phyloP scores from a whole-genome alignment of 2,888 invertebrate species.

The Drosophila stalkeri region DNA sequence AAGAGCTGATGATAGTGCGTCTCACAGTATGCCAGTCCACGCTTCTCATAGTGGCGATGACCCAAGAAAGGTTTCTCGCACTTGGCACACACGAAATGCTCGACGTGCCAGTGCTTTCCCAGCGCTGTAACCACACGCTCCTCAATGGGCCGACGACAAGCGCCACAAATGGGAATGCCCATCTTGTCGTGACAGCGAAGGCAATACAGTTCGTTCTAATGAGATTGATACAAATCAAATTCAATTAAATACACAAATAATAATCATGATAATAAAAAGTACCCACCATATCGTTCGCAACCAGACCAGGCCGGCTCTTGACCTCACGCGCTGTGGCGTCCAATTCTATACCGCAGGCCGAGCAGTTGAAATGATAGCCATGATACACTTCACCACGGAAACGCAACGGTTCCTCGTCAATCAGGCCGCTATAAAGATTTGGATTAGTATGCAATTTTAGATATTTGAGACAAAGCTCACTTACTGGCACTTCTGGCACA shows the following conservation, averaged over 20 bases:
- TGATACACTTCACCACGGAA: conserved; percentile 99
- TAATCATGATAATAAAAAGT: neutral
- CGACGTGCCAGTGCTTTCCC: conserved; percentile 99
- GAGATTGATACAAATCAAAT: neutral
- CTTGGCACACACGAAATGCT: conserved; percentile 99
- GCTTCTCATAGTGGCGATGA: conserved; percentile 99
- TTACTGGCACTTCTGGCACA: conserved; percentile 99
- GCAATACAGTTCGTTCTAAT: conserved; percentile 97
- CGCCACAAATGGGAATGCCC: conserved; percentile 99
- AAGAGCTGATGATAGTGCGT: conserved; percentile 99
- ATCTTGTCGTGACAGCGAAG: conserved; percentile 99
- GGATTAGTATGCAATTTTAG: neutral
- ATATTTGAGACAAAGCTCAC: conserved; percentile 83
- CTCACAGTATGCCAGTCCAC: conserved; percentile 99
- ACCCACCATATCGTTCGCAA: conserved; percentile 93
- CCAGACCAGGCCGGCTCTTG: conserved; percentile 94
- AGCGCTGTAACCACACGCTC: conserved; percentile 99
- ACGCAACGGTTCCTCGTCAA: conserved; percentile 95
- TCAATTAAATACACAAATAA: neutral
- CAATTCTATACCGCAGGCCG: conserved; percentile 95
- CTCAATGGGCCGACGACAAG: conserved; percentile 99
- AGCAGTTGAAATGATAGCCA: conserved; percentile 99
- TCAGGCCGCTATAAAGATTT: conserved; percentile 89
- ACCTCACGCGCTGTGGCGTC: conserved; percentile 98
- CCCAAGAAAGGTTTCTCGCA: conserved; percentile 99